phyloP scores from a whole-genome alignment of 2,888 invertebrate species.

The Macrophya alboannulata region DNA sequence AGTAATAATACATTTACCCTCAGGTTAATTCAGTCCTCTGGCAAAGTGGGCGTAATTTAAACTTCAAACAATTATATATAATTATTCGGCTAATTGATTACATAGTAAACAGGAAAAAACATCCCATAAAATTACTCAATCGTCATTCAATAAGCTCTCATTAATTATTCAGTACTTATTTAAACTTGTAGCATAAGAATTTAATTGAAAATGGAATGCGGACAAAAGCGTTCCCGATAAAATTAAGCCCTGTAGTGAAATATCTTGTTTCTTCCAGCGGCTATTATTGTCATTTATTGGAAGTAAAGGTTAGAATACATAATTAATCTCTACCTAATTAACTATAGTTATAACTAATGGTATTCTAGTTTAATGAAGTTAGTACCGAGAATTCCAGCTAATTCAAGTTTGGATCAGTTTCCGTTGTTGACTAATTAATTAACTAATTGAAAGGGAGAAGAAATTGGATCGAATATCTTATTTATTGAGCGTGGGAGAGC shows the following conservation, averaged over 20 bases:
- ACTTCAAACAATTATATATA: background rate
- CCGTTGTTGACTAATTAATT: constrained; percentile 33
- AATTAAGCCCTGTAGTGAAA: background rate
- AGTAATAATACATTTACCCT: background rate
- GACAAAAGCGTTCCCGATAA: background rate
- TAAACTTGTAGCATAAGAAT: background rate
- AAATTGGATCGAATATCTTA: constrained; percentile 32
- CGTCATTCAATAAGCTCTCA: constrained; percentile 7
- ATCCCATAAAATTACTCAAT: background rate
- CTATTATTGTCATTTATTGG: background rate
- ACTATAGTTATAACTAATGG: background rate
- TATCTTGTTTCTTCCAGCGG: background rate
- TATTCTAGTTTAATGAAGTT: constrained; percentile 5
- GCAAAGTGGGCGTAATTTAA: background rate
- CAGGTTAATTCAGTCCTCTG: background rate
- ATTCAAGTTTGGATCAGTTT: constrained; percentile 32
- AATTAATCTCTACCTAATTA: background rate
- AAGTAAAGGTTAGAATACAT: background rate
- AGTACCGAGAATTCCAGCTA: background rate
- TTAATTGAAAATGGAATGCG: background rate
- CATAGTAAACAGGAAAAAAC: background rate
- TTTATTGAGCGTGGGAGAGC: constrained; percentile 7
- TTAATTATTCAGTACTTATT: background rate
- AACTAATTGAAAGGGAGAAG: constrained; percentile 36
- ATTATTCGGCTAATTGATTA: background rate